phyloP scores from a whole-genome alignment of 1,140 invertebrate genomes.

The Tyrophagus putrescentiae region DNA sequence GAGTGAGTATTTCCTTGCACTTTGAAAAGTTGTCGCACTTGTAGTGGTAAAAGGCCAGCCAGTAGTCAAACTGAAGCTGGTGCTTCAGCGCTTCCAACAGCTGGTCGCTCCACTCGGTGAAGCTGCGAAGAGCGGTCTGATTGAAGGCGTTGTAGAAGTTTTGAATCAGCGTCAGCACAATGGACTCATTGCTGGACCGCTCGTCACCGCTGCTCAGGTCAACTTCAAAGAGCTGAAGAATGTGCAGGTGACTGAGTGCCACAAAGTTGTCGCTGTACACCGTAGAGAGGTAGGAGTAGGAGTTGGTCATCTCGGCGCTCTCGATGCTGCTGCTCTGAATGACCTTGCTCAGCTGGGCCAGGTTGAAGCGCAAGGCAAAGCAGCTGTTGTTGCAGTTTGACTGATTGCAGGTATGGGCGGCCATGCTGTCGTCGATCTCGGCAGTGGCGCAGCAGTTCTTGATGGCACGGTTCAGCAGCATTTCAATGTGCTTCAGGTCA shows the following conservation, averaged over 20 bases:
- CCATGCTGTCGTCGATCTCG: not conserved
- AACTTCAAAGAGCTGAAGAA: conserved; percentile 7
- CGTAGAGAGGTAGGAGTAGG: not conserved
- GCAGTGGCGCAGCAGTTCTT: not conserved
- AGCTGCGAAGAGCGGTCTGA: no score
- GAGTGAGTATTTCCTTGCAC: not conserved
- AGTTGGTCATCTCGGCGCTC: not conserved
- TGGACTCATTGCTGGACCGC: not conserved
- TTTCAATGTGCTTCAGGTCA: not conserved
- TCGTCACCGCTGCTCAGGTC: not conserved
- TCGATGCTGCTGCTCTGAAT: not conserved
- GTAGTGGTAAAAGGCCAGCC: conserved; percentile 6
- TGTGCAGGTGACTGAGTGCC: not conserved
- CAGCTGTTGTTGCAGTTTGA: not conserved
- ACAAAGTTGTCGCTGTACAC: conserved; percentile 1
- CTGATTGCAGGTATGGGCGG: not conserved
- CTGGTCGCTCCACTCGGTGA: not conserved
- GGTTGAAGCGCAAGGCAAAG: conserved; percentile 5
- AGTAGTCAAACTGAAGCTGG: conserved; percentile 8
- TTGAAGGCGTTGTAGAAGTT: not conserved
- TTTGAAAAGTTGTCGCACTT: not conserved
- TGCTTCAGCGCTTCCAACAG: not conserved
- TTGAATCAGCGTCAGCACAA: conserved; percentile 1
- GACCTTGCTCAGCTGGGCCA: not conserved
- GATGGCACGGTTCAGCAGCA: conserved; percentile 2